phyloP scores from a whole-genome alignment of 2,113 vertebrate species.

The Odontophorus gujanensis region DNA sequence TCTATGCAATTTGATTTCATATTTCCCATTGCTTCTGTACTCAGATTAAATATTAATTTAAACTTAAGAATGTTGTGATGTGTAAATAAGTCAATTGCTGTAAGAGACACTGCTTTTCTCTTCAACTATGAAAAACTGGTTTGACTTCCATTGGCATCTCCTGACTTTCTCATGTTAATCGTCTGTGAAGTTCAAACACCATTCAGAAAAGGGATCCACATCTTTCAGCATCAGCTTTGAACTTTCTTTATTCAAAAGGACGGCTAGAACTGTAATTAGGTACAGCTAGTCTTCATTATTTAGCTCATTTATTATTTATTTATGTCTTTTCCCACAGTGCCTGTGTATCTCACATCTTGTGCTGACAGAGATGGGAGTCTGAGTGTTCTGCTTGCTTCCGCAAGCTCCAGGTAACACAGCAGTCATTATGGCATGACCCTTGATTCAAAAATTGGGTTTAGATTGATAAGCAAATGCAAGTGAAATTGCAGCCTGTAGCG shows the following conservation, averaged over 20 bases:
- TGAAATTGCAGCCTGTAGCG: background rate
- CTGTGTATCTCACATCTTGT: background rate
- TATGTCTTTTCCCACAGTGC: constrained; percentile 30
- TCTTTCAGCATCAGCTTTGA: constrained; percentile 46
- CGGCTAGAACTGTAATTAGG: constrained; percentile 41
- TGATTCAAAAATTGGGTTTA: background rate
- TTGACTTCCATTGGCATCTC: background rate
- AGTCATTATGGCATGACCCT: background rate
- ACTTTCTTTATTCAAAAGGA: constrained; percentile 36
- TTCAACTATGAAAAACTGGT: background rate
- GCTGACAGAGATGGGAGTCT: background rate
- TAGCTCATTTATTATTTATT: constrained; percentile 60
- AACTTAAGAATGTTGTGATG: background rate
- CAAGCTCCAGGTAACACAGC: background rate
- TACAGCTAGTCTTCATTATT: constrained; percentile 34
- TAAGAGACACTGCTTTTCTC: background rate
- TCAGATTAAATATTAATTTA: constrained; percentile 7
- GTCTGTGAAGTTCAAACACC: background rate
- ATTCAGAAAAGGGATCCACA: background rate
- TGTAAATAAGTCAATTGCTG: background rate
- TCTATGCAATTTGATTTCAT: background rate
- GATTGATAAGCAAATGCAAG: background rate
- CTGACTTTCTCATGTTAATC: constrained; percentile 1
- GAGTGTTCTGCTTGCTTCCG: background rate
- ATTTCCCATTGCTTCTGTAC: background rate